These are phyloP conservation scores for Epinephelus fuscoguttatus DNA, from an alignment of 2,113 vertebrate genomes.

Conservation along the genomic window DNA sequence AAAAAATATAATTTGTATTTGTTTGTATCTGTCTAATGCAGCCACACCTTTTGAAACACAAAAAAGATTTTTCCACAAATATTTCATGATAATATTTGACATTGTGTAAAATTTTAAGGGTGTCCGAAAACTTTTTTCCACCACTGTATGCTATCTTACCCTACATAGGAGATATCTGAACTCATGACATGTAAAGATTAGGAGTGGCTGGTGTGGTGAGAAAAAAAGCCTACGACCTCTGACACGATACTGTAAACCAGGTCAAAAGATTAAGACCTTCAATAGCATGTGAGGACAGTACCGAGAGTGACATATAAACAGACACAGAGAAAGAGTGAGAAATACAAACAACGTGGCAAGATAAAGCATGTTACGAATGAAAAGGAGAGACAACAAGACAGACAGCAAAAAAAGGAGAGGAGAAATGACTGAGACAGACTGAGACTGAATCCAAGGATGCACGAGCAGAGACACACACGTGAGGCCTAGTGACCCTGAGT, in stretches of 20 bases:
- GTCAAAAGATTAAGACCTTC: conserved; percentile 35
- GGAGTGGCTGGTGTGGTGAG: background rate
- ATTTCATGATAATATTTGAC: too few species aligned
- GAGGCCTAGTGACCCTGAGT: conserved; percentile 17
- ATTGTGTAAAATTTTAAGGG: too few species aligned
- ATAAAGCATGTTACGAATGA: background rate
- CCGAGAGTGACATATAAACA: background rate
- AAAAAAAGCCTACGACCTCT: background rate
- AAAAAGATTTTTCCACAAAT: too few species aligned
- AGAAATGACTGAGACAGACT: background rate
- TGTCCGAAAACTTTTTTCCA: too few species aligned
- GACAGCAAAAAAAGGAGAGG: background rate
- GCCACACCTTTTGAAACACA: too few species aligned
- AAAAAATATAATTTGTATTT: too few species aligned
- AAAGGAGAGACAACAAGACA: background rate
- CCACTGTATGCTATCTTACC: background rate
- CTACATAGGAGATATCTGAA: background rate
- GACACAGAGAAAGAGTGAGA: background rate
- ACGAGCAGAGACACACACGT: background rate
- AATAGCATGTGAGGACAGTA: background rate
- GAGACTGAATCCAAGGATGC: background rate
- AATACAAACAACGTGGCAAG: background rate
- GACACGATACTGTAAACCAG: conserved; percentile 5
- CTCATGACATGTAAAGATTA: background rate
- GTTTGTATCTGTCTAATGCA: too few species aligned